These are phyloP conservation scores for Solenopsis invicta DNA, from an alignment of 1,140 invertebrate genomes.

Conservation along the genomic window DNA sequence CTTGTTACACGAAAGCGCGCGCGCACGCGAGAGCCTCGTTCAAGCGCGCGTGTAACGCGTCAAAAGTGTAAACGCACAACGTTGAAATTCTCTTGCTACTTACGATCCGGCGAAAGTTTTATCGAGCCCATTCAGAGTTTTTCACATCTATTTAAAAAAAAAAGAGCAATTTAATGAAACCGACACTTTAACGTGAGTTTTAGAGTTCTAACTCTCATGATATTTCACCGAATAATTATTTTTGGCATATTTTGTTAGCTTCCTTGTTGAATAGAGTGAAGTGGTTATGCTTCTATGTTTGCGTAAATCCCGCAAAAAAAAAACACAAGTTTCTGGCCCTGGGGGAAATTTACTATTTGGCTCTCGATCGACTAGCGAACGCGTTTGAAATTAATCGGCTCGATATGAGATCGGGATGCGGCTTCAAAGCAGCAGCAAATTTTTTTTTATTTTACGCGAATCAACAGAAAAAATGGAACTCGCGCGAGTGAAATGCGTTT, in stretches of 20 bases:
- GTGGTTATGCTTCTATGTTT: not conserved
- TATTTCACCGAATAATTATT: not conserved
- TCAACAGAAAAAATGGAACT: constrained; percentile 26
- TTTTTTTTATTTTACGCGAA: not conserved
- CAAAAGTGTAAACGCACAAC: constrained; percentile 68
- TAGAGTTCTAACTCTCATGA: not conserved
- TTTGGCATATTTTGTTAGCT: not conserved
- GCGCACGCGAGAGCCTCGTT: constrained; percentile 15
- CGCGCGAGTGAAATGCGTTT: constrained; percentile 61
- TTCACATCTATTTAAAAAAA: not conserved
- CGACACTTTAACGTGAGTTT: not conserved
- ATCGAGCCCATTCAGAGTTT: constrained; percentile 17
- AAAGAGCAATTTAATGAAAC: not conserved
- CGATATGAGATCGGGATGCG: not conserved
- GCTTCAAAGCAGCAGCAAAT: not conserved
- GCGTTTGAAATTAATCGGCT: not conserved
- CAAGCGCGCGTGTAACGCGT: constrained; percentile 68
- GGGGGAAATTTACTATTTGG: not conserved
- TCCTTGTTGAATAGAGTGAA: not conserved
- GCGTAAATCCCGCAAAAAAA: not conserved
- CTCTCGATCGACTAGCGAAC: not conserved
- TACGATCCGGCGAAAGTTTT: constrained; percentile 52
- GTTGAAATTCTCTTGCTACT: constrained; percentile 28
- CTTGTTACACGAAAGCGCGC: constrained; percentile 65
- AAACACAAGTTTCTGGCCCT: not conserved